Base-by-base conservation (phyloP, 23 tunicate genomes). In the Trididemnum nubilum region DNA sequence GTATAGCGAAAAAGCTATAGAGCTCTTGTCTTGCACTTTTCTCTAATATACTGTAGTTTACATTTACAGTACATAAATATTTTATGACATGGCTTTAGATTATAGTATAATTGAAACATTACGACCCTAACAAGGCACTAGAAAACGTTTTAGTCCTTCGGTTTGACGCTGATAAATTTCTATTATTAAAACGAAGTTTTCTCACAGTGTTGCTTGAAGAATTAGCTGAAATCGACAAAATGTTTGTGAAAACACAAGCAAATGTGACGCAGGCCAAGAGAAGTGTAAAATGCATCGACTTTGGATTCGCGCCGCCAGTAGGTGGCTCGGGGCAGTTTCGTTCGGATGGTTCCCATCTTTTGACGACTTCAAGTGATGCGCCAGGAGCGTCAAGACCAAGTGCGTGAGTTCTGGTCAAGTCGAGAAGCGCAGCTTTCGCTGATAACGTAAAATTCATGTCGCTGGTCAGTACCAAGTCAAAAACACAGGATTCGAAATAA, bases 401-500 rank as follows among this genome's bases (percentile, higher is more conserved):
- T 21, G n/a, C 64, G 57, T 92, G 97, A 15, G 85, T 80, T 12
- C 82, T 64, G 33, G 59, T 51, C 72, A 92, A 85, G 82, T 92
- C 97, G 27, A 78, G 64, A 2, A 87, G 64, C 38, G 97, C 97
- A 39, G 88, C 97, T 2, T 83, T 77, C 24, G 97, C 89, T 26
- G 92, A 50, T 26, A 90, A 69, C 5, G 97, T 84, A 31, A 88
- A 87, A 28, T 84, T 77, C 38, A 65, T 76, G 64, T 92, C 97
- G 3, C 97, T 92, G 0, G 97, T 87, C 44, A 88, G 87, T 70
- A 87, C 71, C 19, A 92, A 88, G 59, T 92, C 97, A 39, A 92
- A 92, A 33, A 92, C 97, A 85, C 97, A 92, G 28, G 97, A 91
- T 25, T 92, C 97, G 71, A 92, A 92, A 40, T 92, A 92, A 63